Percentiles rank a stretch among this genome's conserved stretches.
Conservation (phyloP, 2,797 vertebrate genomes). For the Petrocephalus sullivani region DNA sequence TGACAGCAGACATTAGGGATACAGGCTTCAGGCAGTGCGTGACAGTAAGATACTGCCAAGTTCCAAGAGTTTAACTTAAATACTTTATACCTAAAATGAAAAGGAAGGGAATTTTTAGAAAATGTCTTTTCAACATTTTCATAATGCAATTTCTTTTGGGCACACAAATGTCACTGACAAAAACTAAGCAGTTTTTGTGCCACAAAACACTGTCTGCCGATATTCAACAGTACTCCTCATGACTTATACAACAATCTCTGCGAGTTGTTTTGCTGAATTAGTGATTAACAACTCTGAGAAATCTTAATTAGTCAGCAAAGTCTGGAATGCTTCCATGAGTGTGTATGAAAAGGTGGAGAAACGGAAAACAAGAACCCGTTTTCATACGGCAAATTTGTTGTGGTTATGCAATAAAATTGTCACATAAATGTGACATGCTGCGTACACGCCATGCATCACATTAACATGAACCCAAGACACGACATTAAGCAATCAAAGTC, state of each 20-base stretch:
- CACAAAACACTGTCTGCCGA: not conserved
- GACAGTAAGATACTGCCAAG: not conserved
- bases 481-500: not conserved
- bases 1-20: not conserved
- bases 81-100: not conserved
- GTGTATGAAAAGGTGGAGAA: not conserved
- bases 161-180: not conserved
- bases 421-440: not conserved
- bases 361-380: not conserved
- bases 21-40: not conserved
- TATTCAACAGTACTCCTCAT: not conserved
- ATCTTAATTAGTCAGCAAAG: not conserved
- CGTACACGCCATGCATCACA: not conserved
- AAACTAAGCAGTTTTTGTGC: not conserved
- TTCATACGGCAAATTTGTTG: not conserved
- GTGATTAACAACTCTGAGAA: not conserved
- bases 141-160: not conserved
- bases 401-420: not conserved
- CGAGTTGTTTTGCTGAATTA: not conserved
- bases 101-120: not conserved
- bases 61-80: not conserved
- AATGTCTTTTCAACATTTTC: not conserved
- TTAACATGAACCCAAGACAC: not conserved
- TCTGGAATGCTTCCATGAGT: not conserved
- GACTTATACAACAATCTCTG: not conserved